Percentiles rank a stretch among this genome's conserved stretches.
Evolutionary conservation across 2,888 invertebrate species (phyloP).

Genomic region (Papilio protenor): DNA sequence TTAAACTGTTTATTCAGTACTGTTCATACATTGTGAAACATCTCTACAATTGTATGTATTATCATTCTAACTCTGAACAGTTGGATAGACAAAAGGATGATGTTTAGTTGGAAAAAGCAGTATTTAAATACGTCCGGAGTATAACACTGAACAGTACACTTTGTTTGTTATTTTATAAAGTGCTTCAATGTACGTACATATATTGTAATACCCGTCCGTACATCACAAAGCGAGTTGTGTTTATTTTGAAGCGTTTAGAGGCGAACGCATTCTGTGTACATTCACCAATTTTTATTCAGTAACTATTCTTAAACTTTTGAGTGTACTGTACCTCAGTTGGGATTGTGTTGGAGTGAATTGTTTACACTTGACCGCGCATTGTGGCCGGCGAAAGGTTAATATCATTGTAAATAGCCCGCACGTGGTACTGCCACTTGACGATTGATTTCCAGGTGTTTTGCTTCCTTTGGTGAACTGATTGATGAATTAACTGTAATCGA

Average conservation of each 20-base stretch:
- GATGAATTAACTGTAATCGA: slow-evolving; percentile 20
- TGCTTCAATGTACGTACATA: slow-evolving; percentile 72
- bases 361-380: slow-evolving; percentile 73
- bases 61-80: slow-evolving; percentile 53
- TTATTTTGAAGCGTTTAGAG: slow-evolving; percentile 65
- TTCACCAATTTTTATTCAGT: slow-evolving; percentile 55
- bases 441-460: slow-evolving; percentile 57
- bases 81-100: slow-evolving; percentile 75
- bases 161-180: slow-evolving; percentile 80
- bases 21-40: slow-evolving; percentile 37
- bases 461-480: slow-evolving; percentile 1
- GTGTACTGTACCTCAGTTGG: slow-evolving; percentile 56
- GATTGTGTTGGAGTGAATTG: slow-evolving; percentile 73
- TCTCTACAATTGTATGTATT: slow-evolving; percentile 34
- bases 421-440: slow-evolving; percentile 55
- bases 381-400: slow-evolving; percentile 76
- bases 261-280: slow-evolving; percentile 52
- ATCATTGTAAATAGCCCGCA: slow-evolving; percentile 69
- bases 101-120: slow-evolving; percentile 71
- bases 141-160: slow-evolving; percentile 69
- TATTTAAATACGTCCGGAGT: slow-evolving; percentile 69
- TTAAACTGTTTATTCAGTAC: slow-evolving; percentile 16
- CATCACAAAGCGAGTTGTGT: slow-evolving; percentile 70
- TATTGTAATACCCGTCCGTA: slow-evolving; percentile 73
- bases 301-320: slow-evolving; percentile 61